A percentile compares a stretch with the other conserved stretches of the same genome.
phyloP scores from a whole-genome alignment of 2,113 vertebrate genomes.

The Macaca mulatta region DNA sequence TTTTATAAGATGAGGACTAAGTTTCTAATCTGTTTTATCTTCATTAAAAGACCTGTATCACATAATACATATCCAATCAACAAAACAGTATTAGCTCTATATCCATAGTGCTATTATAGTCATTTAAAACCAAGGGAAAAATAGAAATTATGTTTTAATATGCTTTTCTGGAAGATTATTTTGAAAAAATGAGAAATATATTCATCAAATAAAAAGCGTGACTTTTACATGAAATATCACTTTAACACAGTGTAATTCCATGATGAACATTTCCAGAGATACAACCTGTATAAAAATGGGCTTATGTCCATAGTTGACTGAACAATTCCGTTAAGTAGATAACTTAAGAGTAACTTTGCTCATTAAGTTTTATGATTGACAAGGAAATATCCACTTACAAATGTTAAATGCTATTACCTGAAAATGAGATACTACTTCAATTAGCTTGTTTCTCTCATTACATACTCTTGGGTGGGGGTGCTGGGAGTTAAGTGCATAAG shows the following conservation, averaged over 20 bases:
- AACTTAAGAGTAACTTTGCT: neutral
- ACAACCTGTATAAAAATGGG: neutral
- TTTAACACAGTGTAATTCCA: neutral
- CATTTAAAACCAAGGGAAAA: neutral
- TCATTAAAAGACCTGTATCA: neutral
- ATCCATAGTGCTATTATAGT: neutral
- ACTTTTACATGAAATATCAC: neutral
- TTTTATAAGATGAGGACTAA: slow-evolving; percentile 53
- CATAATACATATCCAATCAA: neutral
- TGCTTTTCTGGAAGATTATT: neutral
- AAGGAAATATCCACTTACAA: neutral
- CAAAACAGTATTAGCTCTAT: neutral
- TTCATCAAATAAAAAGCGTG: neutral
- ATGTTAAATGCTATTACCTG: neutral
- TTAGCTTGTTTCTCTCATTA: neutral
- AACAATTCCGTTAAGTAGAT: neutral
- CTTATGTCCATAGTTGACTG: neutral
- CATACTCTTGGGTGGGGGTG: neutral
- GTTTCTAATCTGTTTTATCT: neutral
- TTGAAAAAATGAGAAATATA: neutral
- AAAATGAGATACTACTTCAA: neutral
- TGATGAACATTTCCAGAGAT: neutral
- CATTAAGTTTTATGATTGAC: neutral
- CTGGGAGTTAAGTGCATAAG: neutral
- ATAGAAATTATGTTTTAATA: neutral